Conservation (phyloP, 2,113 vertebrate species). For the Callaeas wilsoni region DNA sequence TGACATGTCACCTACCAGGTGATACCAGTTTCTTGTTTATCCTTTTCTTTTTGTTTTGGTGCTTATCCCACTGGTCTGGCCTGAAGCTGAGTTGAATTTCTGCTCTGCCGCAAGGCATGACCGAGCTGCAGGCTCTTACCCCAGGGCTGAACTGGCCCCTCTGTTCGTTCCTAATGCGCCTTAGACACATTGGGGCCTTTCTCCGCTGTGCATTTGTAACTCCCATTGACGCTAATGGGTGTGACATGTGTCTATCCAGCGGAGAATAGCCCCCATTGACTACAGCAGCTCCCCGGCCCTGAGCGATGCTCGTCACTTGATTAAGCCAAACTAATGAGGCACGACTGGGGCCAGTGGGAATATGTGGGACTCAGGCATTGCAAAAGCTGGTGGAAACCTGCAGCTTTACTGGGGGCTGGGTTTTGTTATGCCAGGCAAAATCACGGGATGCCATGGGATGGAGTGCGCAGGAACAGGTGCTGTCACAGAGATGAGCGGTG, state of each 20-base stretch:
- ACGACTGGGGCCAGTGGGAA: conserved; percentile 15
- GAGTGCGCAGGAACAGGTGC: neutral
- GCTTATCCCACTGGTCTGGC: neutral
- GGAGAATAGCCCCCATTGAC: conserved; percentile 61
- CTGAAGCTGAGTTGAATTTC: neutral
- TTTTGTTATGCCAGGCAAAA: neutral
- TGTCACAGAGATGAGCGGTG: neutral
- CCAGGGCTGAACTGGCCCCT: conserved; percentile 2
- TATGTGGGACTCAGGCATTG: neutral
- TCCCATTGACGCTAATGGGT: conserved; percentile 56
- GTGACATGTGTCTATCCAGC: conserved; percentile 58
- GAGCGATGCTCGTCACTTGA: conserved; percentile 50
- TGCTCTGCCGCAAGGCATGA: neutral
- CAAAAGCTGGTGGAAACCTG: neutral
- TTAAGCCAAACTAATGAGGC: conserved; percentile 69
- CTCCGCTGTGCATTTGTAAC: neutral
- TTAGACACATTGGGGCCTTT: conserved; percentile 53
- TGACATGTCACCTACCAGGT: neutral
- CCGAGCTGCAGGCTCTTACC: neutral
- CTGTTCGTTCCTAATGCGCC: neutral
- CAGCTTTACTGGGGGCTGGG: neutral
- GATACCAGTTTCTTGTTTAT: neutral
- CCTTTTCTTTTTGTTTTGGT: neutral
- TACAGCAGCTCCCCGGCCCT: neutral
- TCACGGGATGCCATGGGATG: neutral